phyloP scores from a whole-genome alignment of 2,113 vertebrate species.

The Halcyon senegalensis region DNA sequence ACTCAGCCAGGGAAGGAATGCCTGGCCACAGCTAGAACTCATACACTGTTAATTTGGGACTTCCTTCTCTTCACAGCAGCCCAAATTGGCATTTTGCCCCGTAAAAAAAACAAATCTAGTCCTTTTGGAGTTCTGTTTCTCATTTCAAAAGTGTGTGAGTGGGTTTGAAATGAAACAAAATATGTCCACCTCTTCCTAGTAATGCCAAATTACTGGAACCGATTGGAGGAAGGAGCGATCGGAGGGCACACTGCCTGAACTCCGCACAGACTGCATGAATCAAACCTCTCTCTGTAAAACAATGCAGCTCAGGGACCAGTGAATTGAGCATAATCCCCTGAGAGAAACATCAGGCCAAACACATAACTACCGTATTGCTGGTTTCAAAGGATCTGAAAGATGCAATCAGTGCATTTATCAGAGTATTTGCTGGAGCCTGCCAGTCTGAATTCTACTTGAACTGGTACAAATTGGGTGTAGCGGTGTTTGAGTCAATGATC shows the following conservation, averaged over 20 bases:
- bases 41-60: slow-evolving; percentile 30
- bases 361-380: neutral
- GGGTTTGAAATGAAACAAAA: slow-evolving; percentile 55
- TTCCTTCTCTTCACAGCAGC: slow-evolving; percentile 41
- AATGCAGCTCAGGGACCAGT: neutral
- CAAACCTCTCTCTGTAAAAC: neutral
- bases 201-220: slow-evolving; percentile 2
- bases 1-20: neutral
- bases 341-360: neutral
- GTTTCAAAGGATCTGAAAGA: neutral
- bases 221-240: neutral
- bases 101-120: slow-evolving; percentile 54
- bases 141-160: slow-evolving; percentile 46
- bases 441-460: neutral
- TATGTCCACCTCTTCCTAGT: slow-evolving; percentile 41
- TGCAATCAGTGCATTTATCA: neutral
- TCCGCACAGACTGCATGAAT: neutral
- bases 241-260: neutral
- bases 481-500: neutral
- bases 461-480: neutral
- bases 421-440: neutral
- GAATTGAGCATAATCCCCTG: neutral
- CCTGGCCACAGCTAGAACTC: neutral
- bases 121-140: slow-evolving; percentile 55
- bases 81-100: slow-evolving; percentile 32